Percentiles rank a stretch among this genome's conserved stretches.
Evolutionary conservation across 2,797 vertebrate genomes (phyloP).

Genomic region (Moxostoma hubbsi): DNA sequence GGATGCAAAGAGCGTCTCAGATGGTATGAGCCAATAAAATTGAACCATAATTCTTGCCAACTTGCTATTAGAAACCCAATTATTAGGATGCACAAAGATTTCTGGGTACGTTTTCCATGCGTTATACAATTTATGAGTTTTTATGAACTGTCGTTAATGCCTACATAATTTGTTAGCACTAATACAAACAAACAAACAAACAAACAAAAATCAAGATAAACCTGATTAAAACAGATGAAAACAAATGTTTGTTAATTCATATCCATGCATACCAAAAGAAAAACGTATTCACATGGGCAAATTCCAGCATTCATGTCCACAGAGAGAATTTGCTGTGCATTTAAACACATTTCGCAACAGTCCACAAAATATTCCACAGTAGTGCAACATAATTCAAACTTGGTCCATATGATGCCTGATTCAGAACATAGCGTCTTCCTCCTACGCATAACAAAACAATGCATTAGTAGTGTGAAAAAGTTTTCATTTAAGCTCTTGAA

Average conservation of each 20-base stretch:
- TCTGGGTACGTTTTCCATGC: conserved; percentile 15
- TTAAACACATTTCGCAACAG: conserved; percentile 35
- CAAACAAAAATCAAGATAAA: neutral
- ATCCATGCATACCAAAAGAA: conserved; percentile 34
- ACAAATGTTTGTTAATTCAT: conserved; percentile 43
- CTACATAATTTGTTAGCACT: conserved; percentile 40
- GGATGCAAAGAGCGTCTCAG: neutral
- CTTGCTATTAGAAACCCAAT: neutral
- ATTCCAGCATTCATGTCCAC: conserved; percentile 9
- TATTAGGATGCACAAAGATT: neutral
- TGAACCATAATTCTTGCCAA: neutral
- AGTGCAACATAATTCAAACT: conserved; percentile 15
- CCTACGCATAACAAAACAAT: neutral
- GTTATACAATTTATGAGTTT: conserved; percentile 6
- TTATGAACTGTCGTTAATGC: neutral
- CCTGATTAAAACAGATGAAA: conserved; percentile 23
- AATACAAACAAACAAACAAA: conserved; percentile 21
- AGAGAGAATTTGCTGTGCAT: conserved; percentile 27
- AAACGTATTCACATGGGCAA: conserved; percentile 9
- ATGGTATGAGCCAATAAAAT: neutral
- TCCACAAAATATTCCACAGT: conserved; percentile 26
- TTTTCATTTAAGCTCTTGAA: conserved; percentile 9
- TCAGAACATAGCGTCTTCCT: neutral
- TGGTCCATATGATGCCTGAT: conserved; percentile 25
- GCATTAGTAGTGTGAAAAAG: neutral